Percentiles rank a stretch among this genome's conserved stretches.
Conservation (phyloP, 2,113 vertebrate species). For the Tetrax tetrax region DNA sequence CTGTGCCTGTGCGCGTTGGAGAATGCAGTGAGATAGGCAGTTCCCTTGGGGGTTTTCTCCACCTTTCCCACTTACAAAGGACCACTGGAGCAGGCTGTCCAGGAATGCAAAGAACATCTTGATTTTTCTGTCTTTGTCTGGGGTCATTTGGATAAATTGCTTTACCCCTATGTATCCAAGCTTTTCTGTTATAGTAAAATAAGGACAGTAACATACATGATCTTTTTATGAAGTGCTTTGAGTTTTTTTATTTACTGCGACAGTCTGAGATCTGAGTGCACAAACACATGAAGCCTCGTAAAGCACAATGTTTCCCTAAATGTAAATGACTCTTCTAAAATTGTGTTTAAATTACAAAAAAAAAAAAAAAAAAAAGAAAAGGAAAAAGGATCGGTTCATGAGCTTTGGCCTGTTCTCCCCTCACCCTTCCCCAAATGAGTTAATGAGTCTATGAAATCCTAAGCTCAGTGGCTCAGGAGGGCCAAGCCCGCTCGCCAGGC, state of each 20-base stretch:
- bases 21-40: accelerated
- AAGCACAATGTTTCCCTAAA: background rate
- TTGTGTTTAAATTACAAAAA: background rate
- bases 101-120: background rate
- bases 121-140: background rate
- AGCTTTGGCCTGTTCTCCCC: background rate
- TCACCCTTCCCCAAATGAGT: too few relatives aligned
- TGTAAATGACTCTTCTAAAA: background rate
- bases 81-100: background rate
- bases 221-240: background rate
- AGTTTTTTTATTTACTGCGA: background rate
- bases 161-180: background rate
- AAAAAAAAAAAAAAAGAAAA: too few relatives aligned
- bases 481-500: background rate
- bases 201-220: background rate
- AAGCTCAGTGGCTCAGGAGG: background rate
- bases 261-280: background rate
- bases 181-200: background rate
- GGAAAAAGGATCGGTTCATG: background rate
- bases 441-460: too few relatives aligned
- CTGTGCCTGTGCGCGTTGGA: background rate
- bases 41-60: background rate
- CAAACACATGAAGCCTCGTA: too few relatives aligned
- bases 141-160: background rate
- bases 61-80: background rate